phyloP scores from a whole-genome alignment of 2,797 vertebrate species.

The Chaunax sp. region DNA sequence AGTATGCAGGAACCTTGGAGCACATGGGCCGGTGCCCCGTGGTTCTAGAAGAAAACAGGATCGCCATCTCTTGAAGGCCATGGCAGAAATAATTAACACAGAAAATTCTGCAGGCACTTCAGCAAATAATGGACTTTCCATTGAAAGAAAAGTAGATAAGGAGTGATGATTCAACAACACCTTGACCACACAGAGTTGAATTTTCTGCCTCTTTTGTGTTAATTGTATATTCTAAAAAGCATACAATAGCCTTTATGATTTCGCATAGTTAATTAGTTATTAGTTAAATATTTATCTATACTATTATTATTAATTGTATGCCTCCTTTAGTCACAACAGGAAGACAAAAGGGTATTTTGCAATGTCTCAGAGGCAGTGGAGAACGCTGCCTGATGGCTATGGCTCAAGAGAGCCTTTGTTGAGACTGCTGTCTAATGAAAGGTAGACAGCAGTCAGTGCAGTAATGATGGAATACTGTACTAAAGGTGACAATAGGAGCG shows the following conservation, averaged over 20 bases:
- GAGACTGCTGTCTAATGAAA: constrained; percentile 59
- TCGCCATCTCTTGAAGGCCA: constrained; percentile 28
- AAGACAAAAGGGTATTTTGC: constrained; percentile 15
- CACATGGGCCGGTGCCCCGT: constrained; percentile 20
- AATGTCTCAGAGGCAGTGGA: constrained; percentile 11
- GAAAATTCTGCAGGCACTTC: constrained; percentile 13
- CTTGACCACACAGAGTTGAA: constrained; percentile 7
- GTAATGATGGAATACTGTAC: constrained; percentile 63
- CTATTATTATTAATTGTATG: too few species aligned
- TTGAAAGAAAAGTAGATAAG: too few species aligned
- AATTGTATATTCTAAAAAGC: too few species aligned
- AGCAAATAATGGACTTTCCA: constrained; percentile 1
- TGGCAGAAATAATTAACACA: constrained; percentile 8
- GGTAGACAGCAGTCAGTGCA: constrained; percentile 64
- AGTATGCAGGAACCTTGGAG: constrained; percentile 15
- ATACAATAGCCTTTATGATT: too few species aligned
- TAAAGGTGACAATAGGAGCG: constrained; percentile 45
- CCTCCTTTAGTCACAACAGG: too few species aligned
- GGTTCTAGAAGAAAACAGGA: constrained; percentile 15
- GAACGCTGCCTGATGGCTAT: constrained; percentile 20
- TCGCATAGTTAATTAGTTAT: too few species aligned
- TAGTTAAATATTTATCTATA: too few species aligned
- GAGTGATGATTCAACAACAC: not conserved
- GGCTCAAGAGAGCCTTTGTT: constrained; percentile 58
- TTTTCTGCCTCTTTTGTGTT: constrained; percentile 4